Evolutionary conservation across 2,888 invertebrate genomes (phyloP).

Genomic region (Stenchaetothrips biformis): DNA sequence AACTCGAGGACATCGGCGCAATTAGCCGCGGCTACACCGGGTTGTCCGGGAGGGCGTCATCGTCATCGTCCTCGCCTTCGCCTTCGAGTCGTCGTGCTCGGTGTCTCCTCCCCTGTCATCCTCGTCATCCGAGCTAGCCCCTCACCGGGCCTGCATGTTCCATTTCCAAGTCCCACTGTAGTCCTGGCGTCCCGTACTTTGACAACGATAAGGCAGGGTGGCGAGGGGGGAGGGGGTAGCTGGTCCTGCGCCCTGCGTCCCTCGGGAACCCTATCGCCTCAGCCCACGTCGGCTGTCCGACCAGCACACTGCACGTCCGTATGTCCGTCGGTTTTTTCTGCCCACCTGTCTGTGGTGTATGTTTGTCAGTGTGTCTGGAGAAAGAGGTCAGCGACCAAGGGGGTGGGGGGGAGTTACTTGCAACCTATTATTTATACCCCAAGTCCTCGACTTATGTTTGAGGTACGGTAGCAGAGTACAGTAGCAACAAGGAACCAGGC

Average conservation of each 20-base stretch:
- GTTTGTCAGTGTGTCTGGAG: no score
- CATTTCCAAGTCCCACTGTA: not conserved
- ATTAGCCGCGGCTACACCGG: no score
- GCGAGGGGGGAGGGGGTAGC: not conserved
- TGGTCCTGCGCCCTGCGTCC: not conserved
- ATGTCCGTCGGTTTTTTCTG: not conserved
- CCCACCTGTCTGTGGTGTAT: not conserved
- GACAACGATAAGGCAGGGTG: not conserved
- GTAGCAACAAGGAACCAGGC: no score
- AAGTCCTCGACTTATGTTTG: no score
- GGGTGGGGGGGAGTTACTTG: no score
- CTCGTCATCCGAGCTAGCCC: not conserved
- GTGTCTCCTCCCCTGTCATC: not conserved
- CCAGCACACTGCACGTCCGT: not conserved
- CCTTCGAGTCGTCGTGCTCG: not conserved
- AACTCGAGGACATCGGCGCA: no score
- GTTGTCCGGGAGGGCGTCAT: no score
- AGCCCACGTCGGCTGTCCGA: not conserved
- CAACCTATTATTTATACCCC: no score
- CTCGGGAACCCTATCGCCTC: constrained; percentile 3
- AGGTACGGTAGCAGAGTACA: no score
- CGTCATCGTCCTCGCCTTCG: not conserved
- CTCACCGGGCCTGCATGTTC: not conserved
- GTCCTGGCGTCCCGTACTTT: not conserved
- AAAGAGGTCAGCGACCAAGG: no score